Evolutionary conservation across 1,140 invertebrate species (phyloP), one percentile per base, ranked within the genome.

Genomic region (Drosophila carrolli): DNA sequence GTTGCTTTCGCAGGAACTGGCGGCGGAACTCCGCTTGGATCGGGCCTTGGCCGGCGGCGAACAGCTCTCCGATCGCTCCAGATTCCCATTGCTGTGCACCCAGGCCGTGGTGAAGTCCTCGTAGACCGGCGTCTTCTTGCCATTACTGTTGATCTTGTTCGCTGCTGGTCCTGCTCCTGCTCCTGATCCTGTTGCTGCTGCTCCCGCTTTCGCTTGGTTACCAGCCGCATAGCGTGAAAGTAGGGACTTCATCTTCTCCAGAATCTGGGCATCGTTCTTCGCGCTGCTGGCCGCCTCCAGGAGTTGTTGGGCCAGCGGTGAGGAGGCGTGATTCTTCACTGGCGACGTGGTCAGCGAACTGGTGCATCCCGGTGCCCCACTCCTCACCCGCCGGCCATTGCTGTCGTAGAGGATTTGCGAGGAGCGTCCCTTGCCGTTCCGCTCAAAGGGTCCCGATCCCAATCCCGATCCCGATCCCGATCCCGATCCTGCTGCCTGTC

Each of bases 201-300:
- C 90, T 46, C 50, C 62, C 4, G 37, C 14, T 38, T 66, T 74
- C 0, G 43, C 58, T 8, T 76, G 76, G 40, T 90, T 93, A 38
- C 80, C 76, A 68, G 93, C 93, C 0, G 94, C 94, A 70, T 96
- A 96, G 55, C 95, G 94, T 29, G 94, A 94, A 8, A 96, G 93
- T 13, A 96, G 93, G 7, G 95, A 94, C 77, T 96, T 95, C 90
- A 96, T 94, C 81, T 96, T 95, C 80, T 95, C 94, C 9, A 96
- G 91, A 43, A 96, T 95, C 58, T 94, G 91, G 1, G 94, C 93
- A 72, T 96, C 95, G 76, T 96, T 95, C 78, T 95, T 95, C 14
- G 95, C 94, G 29, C 94, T 94, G 74, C 95, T 95, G 5, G 95
- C 94, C 62, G 95, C 95, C 70, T 95, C 94, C 1, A 96, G 88